Base-by-base conservation (phyloP, 2,888 invertebrate genomes). In the Apotomis capreana region DNA sequence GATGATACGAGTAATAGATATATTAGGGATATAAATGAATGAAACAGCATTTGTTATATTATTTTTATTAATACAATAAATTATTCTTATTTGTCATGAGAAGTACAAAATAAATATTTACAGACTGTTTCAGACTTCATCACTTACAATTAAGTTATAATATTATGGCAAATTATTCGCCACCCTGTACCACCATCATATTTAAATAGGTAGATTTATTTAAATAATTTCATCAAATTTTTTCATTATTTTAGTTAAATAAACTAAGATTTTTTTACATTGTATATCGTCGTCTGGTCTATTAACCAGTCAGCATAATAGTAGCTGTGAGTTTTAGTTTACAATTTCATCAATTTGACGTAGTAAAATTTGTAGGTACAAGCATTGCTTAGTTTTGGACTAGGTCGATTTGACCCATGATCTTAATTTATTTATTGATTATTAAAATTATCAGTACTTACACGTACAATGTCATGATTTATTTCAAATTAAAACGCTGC, bases 71-170 rank as follows among this genome's bases (percentile, higher is more conserved):
- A 12, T 59, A 55, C 9, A 51, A 51, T 63, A 54, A 69, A 36
- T 63, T 55, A 58, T 37, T 9, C 46, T 51, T 58, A 15, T n/a
- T 69, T 58, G 69, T 63, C 63, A 52, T 54, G 44, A 49, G 9
- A 59, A 59, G 36, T 64, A 40, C 40, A 40, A 40, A 58, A 36
- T 51, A 63, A 57, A 49, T 57, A 55, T 64, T 64, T 40, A n/a
- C 60, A 65, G 57, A 65, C 65, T 60, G 54, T 26, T 26, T 40
- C 40, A 40, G 40, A 40, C 40, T 40, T 40, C 26, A 54, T 70
- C 36, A 51, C 26, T 44, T 36, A 58, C 15, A 60, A 49, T 49
- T 49, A 26, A 54, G 12, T 40, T 60, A 44, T 46, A 46, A 46
- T 49, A 37, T 15, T 51, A 63, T 69, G 62, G 52, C 70, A 46